Percentiles rank a stretch among this genome's conserved stretches.
Conservation (phyloP, 2,888 invertebrate genomes). For the Cerceris ruficornis region DNA sequence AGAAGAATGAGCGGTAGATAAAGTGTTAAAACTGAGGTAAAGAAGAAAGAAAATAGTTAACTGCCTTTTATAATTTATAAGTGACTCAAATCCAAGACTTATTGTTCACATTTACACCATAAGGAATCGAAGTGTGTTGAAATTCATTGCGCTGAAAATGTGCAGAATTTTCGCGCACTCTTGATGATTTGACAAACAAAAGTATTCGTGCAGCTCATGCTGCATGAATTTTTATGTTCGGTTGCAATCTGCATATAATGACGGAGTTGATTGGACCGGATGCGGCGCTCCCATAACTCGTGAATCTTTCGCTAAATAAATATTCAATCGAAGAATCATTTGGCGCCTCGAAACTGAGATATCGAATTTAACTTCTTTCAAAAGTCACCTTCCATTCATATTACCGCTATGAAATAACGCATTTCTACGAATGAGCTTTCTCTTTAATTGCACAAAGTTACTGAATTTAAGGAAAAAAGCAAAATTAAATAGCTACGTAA, state of each 20-base stretch:
- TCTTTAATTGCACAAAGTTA: no score
- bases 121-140: background rate
- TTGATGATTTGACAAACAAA: conserved; percentile 32
- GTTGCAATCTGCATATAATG: conserved; percentile 76
- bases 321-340: conserved; percentile 53
- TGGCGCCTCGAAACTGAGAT: conserved; percentile 11
- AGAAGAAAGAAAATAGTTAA: no score
- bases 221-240: conserved; percentile 73
- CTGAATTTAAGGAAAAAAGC: no score
- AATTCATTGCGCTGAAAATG: conserved; percentile 1
- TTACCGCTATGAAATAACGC: no score
- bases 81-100: no score
- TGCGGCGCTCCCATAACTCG: conserved; percentile 72
- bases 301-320: conserved; percentile 53
- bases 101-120: no score
- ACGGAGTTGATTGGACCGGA: conserved; percentile 75
- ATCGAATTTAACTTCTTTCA: background rate
- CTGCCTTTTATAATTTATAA: no score
- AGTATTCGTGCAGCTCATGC: conserved; percentile 51
- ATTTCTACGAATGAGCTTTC: no score
- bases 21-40: no score
- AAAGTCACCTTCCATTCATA: background rate
- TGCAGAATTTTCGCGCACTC: conserved; percentile 1
- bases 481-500: no score
- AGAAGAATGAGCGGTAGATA: no score